Percentiles rank a stretch among this genome's conserved stretches.
Evolutionary conservation across 2,113 vertebrate genomes (phyloP).

Genomic region (Paracanthobrama guichenoti): DNA sequence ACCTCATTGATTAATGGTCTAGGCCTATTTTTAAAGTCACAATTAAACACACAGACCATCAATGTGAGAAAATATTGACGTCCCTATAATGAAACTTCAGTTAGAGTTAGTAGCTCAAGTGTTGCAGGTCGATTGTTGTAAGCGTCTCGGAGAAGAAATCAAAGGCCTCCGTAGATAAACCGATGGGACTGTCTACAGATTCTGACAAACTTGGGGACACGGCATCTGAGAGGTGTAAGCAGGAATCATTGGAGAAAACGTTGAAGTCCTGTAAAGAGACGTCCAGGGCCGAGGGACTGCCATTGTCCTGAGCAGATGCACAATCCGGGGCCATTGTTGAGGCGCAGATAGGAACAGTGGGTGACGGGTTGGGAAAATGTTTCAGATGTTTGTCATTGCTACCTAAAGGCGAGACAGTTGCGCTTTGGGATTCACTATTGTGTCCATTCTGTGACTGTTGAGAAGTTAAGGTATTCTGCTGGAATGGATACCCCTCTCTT

Average conservation of each 20-base stretch:
- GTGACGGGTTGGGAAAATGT: slow-evolving; percentile 91
- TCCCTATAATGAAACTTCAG: slow-evolving; percentile 39
- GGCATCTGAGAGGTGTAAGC: slow-evolving; percentile 88
- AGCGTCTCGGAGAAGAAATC: slow-evolving; percentile 97
- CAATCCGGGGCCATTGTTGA: slow-evolving; percentile 94
- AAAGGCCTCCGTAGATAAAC: slow-evolving; percentile 89
- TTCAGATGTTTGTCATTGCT: slow-evolving; percentile 98
- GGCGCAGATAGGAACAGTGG: slow-evolving; percentile 89
- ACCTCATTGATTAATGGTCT: slow-evolving; percentile 70
- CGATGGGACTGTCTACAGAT: slow-evolving; percentile 86
- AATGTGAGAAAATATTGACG: slow-evolving; percentile 51
- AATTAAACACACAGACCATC: slow-evolving; percentile 63
- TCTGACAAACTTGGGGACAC: slow-evolving; percentile 90
- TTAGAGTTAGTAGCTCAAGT: slow-evolving; percentile 88
- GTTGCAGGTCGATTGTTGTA: slow-evolving; percentile 93
- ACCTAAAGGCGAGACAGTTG: slow-evolving; percentile 82
- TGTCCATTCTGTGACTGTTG: slow-evolving; percentile 84
- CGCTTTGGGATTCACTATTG: slow-evolving; percentile 88
- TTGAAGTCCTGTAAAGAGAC: slow-evolving; percentile 91
- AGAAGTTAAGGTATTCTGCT: slow-evolving; percentile 85
- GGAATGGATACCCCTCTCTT: slow-evolving; percentile 88
- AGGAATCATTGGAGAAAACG: slow-evolving; percentile 89
- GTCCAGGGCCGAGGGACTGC: slow-evolving; percentile 85
- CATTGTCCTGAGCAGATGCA: slow-evolving; percentile 95
- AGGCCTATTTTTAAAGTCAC: slow-evolving; percentile 69